A percentile compares a stretch with the other conserved stretches of the same genome.
Conservation (phyloP, 2,888 invertebrate genomes). For the Acrobasis consociella region DNA sequence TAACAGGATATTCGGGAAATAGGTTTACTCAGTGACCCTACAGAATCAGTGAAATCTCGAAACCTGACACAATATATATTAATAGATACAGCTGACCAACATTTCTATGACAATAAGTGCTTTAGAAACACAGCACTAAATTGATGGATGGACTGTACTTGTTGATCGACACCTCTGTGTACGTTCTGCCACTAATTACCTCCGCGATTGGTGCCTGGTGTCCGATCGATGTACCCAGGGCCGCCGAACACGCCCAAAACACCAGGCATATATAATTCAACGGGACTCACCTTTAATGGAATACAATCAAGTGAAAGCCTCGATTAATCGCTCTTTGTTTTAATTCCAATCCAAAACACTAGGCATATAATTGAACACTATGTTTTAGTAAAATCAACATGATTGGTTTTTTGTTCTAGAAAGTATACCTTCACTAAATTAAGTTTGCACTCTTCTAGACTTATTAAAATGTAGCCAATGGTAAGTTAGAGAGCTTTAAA, state of each 20-base stretch:
- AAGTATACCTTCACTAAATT: constrained; percentile 3
- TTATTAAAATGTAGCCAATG: constrained; percentile 21
- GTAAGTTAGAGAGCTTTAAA: constrained; percentile 17
- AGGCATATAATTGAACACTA: constrained; percentile 29
- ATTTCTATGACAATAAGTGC: neutral
- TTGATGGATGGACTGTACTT: constrained; percentile 17
- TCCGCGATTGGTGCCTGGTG: constrained; percentile 32
- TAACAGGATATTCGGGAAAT: no score
- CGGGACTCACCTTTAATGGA: constrained; percentile 58
- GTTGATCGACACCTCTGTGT: constrained; percentile 33
- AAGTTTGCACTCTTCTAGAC: constrained; percentile 19
- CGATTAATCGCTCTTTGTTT: constrained; percentile 64
- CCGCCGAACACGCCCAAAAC: constrained; percentile 53
- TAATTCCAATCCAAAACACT: constrained; percentile 49
- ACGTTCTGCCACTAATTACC: constrained; percentile 47
- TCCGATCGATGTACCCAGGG: constrained; percentile 58
- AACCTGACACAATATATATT: no score
- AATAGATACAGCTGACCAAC: neutral
- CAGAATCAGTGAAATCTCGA: neutral
- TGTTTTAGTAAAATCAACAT: constrained; percentile 33
- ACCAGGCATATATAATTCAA: constrained; percentile 53
- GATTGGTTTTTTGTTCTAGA: constrained; percentile 16
- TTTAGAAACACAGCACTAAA: neutral
- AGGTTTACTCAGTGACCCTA: neutral
- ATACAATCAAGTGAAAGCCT: constrained; percentile 65